These are phyloP conservation scores for Notothenia rossii DNA, from an alignment of 2,113 vertebrate species.

Conservation along the genomic window DNA sequence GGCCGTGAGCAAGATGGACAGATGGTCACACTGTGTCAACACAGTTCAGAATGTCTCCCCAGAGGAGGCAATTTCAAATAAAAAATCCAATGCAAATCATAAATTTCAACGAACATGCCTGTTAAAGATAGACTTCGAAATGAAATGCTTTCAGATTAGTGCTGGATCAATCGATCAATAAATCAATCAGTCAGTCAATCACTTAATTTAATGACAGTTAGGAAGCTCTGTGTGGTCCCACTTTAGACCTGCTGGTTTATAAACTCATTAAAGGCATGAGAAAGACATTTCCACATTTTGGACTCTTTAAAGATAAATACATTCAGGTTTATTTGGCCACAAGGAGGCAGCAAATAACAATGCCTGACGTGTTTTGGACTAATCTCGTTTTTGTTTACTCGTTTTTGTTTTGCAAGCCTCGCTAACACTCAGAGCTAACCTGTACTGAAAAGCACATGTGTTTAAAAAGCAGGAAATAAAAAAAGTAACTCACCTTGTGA, in stretches of 20 bases:
- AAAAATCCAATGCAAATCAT: slow-evolving; percentile 7
- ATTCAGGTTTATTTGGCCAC: not conserved
- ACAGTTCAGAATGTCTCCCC: slow-evolving; percentile 15
- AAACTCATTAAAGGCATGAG: not conserved
- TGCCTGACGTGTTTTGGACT: no score
- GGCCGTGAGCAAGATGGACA: slow-evolving; percentile 38
- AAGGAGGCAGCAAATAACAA: not conserved
- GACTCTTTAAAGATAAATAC: not conserved
- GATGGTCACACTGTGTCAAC: slow-evolving; percentile 60
- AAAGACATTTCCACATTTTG: not conserved
- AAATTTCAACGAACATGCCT: not conserved
- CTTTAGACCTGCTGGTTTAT: not conserved
- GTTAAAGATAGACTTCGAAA: not conserved
- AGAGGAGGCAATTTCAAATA: not conserved
- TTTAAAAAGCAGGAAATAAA: no score
- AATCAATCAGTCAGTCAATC: no score
- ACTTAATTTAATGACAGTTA: not conserved
- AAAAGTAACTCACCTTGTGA: no score
- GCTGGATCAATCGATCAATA: not conserved
- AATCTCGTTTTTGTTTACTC: no score
- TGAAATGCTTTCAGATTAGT: not conserved
- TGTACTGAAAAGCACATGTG: no score
- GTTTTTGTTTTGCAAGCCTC: no score
- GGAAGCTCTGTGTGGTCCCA: not conserved
- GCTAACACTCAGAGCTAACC: no score